phyloP scores from a whole-genome alignment of 2,113 vertebrate species.

The Indicator indicator region DNA sequence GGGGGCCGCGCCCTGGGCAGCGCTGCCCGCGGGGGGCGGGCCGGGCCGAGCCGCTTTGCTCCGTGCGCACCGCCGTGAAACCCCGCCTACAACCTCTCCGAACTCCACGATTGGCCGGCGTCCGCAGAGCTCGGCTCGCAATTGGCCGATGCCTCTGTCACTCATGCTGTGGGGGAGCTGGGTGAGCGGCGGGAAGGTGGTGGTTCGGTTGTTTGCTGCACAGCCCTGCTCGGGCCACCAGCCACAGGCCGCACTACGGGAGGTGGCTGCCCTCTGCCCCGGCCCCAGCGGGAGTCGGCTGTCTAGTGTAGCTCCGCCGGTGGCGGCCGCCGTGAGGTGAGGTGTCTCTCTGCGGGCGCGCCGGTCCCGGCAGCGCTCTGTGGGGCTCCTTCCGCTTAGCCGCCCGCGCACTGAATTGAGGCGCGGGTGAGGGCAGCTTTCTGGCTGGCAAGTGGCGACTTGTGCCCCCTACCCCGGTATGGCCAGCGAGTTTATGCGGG shows the following conservation, averaged over 20 bases:
- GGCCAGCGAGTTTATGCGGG: background rate
- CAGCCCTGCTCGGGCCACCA: rapidly evolving
- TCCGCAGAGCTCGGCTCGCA: background rate
- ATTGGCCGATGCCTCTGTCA: background rate
- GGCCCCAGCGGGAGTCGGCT: background rate
- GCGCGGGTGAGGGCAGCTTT: background rate
- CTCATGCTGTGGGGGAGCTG: background rate
- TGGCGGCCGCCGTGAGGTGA: background rate
- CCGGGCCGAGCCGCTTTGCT: background rate
- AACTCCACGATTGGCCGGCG: background rate
- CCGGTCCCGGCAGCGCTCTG: rapidly evolving
- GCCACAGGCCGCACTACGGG: background rate
- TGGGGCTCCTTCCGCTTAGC: background rate
- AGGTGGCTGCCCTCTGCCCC: background rate
- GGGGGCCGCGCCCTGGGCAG: background rate
- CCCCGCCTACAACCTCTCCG: background rate
- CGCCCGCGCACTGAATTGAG: background rate
- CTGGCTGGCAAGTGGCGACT: too few species aligned
- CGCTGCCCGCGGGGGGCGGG: background rate
- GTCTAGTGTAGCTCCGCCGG: too few species aligned
- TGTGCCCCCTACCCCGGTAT: rapidly evolving
- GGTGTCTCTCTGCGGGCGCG: background rate
- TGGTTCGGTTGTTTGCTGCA: rapidly evolving
- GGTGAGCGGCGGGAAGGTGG: background rate
- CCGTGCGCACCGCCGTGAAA: background rate